Conservation (phyloP, 2,797 vertebrate species). For the Cercopithecus hamlyni region DNA sequence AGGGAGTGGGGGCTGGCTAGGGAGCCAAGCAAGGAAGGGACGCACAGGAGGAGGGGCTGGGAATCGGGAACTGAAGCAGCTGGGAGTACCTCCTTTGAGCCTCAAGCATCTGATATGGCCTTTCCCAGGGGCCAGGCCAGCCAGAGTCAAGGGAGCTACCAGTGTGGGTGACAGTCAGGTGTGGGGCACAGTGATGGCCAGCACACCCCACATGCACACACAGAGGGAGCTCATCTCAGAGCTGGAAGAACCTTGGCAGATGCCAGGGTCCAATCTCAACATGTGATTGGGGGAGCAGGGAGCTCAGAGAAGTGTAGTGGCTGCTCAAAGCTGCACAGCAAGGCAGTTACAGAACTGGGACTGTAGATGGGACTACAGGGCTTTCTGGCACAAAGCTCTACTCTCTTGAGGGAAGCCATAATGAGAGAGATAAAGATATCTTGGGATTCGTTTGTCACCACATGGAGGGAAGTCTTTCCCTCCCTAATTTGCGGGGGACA, state of each 20-base stretch:
- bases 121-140: not conserved
- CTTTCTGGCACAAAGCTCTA: not conserved
- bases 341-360: not conserved
- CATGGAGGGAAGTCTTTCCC: not conserved
- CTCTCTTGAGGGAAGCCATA: not conserved
- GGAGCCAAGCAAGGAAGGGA: not conserved
- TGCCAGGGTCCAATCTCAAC: not conserved
- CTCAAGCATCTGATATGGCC: not conserved
- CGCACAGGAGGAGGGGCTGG: not conserved
- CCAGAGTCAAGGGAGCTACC: not conserved
- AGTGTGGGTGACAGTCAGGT: not conserved
- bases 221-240: not conserved
- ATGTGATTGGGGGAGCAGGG: not conserved
- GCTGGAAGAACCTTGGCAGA: not conserved
- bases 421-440: not conserved
- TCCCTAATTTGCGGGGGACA: not conserved
- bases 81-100: not conserved
- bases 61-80: not conserved
- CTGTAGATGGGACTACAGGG: not conserved
- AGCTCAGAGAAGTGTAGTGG: not conserved
- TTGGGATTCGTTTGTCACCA: not conserved
- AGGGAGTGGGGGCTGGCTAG: not conserved
- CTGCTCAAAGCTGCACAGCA: not conserved
- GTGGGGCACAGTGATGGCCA: too few species aligned
- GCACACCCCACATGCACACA: not conserved